These are phyloP conservation scores for Scaptomyza montana DNA, from an alignment of 1,140 invertebrate genomes.

Conservation along the genomic window DNA sequence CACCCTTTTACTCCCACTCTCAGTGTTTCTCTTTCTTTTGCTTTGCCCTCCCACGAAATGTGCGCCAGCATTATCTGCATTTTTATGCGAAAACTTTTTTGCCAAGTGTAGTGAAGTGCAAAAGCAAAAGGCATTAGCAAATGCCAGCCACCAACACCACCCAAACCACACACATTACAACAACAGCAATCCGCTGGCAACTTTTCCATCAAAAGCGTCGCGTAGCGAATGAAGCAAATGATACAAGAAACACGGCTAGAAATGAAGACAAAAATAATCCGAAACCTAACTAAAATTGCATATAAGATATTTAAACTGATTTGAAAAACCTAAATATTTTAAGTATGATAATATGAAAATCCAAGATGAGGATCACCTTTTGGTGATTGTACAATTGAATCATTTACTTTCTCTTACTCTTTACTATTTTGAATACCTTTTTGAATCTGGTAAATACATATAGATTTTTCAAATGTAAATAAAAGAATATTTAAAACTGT, in stretches of 20 bases:
- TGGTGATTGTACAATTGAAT: too few relatives aligned
- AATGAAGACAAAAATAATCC: too few relatives aligned
- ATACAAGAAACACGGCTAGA: not conserved
- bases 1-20: not conserved
- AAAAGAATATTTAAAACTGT: too few relatives aligned
- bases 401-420: too few relatives aligned
- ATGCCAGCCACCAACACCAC: conserved; percentile 8
- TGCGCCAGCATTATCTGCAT: conserved; percentile 68
- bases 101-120: conserved; percentile 69
- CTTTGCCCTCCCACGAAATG: conserved; percentile 2
- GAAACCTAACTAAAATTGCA: too few relatives aligned
- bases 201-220: conserved; percentile 49
- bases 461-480: too few relatives aligned
- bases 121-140: conserved; percentile 62
- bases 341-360: too few relatives aligned
- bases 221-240: not conserved
- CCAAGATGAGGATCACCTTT: too few relatives aligned
- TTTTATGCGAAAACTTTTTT: conserved; percentile 76
- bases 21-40: not conserved
- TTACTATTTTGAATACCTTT: too few relatives aligned
- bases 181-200: conserved; percentile 12
- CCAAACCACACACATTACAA: not conserved
- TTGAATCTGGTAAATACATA: too few relatives aligned
- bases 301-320: too few relatives aligned
- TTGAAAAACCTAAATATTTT: too few relatives aligned